phyloP scores from a whole-genome alignment of 2,797 vertebrate species.

The Acanthurus tractus region DNA sequence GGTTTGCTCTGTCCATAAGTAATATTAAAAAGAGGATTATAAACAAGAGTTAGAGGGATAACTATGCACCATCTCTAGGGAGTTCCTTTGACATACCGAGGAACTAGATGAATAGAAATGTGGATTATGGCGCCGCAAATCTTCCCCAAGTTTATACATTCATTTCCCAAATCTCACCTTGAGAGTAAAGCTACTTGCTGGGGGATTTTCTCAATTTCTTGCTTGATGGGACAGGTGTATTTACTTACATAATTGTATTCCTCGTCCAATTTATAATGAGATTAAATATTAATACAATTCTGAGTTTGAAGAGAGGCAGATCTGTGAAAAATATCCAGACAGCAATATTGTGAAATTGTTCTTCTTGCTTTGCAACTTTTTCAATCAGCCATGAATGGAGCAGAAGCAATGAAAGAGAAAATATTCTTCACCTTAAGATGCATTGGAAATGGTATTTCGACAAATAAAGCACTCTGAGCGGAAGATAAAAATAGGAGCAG shows the following conservation, averaged over 20 bases:
- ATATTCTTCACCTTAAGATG: slow-evolving; percentile 56
- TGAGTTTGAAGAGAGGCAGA: slow-evolving; percentile 77
- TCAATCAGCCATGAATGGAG: slow-evolving; percentile 63
- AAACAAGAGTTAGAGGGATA: slow-evolving; percentile 60
- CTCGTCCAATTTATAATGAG: slow-evolving; percentile 84
- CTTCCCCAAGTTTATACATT: slow-evolving; percentile 74
- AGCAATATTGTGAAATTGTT: slow-evolving; percentile 77
- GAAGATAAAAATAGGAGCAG: slow-evolving; percentile 67
- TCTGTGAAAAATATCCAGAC: slow-evolving; percentile 79
- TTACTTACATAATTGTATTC: slow-evolving; percentile 88
- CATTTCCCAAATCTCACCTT: slow-evolving; percentile 80
- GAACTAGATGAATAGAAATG: slow-evolving; percentile 73
- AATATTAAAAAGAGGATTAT: slow-evolving; percentile 27
- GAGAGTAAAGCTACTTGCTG: slow-evolving; percentile 78
- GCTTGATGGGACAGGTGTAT: slow-evolving; percentile 87
- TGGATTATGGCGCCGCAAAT: slow-evolving; percentile 79
- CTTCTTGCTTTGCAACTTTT: slow-evolving; percentile 74
- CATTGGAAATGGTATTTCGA: slow-evolving; percentile 59
- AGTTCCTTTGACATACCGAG: slow-evolving; percentile 62
- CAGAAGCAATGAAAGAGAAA: slow-evolving; percentile 60
- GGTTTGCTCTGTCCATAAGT: slow-evolving; percentile 17
- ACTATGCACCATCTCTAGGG: slow-evolving; percentile 48
- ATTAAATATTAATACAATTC: slow-evolving; percentile 87
- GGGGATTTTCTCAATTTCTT: slow-evolving; percentile 86
- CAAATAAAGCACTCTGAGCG: slow-evolving; percentile 54